Conservation (phyloP, 1,140 invertebrate genomes). For the Brachionus sp. region DNA sequence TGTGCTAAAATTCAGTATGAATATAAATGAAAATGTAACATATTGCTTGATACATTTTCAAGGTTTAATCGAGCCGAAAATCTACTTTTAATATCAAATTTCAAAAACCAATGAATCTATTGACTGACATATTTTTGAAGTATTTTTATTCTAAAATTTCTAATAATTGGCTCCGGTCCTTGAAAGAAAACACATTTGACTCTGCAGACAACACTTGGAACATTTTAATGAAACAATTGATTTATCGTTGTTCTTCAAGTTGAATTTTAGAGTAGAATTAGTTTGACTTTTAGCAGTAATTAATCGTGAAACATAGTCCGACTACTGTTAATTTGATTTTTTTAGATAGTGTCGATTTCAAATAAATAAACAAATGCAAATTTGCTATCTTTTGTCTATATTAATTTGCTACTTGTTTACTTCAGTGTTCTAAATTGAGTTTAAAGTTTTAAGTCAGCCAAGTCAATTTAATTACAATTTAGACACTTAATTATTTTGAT, state of each 20-base stretch:
- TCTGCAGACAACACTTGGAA: neutral
- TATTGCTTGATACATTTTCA: neutral
- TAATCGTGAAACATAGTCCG: neutral
- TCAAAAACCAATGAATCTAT: neutral
- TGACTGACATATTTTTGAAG: neutral
- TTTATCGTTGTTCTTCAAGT: neutral
- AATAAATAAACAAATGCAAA: neutral
- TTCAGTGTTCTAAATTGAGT: neutral
- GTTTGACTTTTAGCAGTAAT: constrained; percentile 6
- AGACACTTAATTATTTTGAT: constrained; percentile 1
- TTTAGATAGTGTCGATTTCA: neutral
- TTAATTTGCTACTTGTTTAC: constrained; percentile 14
- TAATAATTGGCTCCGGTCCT: constrained; percentile 15
- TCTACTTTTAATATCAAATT: neutral
- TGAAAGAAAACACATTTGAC: constrained; percentile 30
- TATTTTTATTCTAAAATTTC: neutral
- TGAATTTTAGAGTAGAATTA: neutral
- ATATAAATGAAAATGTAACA: constrained; percentile 2
- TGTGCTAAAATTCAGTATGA: neutral
- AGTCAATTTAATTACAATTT: neutral
- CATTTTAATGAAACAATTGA: neutral
- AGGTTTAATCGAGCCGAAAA: neutral
- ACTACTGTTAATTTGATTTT: constrained; percentile 14
- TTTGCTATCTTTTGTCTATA: neutral
- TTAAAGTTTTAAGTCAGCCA: neutral